Evolutionary conservation across 2,888 invertebrate genomes (phyloP).

Genomic region (Nezara viridula): DNA sequence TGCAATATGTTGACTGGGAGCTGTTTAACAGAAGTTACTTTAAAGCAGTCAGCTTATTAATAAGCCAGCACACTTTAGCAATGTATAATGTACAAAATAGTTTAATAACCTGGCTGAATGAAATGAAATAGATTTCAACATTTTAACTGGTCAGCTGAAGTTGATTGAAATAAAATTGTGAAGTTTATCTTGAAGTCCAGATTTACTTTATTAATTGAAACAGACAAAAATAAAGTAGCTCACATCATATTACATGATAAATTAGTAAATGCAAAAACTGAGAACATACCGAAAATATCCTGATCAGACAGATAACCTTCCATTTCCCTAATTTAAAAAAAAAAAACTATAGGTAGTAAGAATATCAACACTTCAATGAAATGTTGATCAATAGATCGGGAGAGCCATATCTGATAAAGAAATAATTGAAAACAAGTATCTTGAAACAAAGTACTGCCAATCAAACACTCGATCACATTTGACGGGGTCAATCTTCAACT

Average conservation of each 20-base stretch:
- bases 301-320: constrained; percentile 20
- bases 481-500: background rate
- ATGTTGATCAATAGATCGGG: background rate
- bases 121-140: too few relatives aligned
- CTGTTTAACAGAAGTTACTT: too few relatives aligned
- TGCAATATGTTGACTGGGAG: too few relatives aligned
- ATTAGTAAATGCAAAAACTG: background rate
- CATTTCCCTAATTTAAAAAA: background rate
- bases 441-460: background rate
- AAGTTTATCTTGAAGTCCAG: background rate
- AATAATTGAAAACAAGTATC: background rate
- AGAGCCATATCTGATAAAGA: background rate
- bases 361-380: background rate
- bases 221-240: background rate
- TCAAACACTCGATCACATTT: background rate
- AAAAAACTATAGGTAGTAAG: background rate
- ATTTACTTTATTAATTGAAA: background rate
- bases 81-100: too few relatives aligned
- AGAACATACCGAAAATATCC: constrained; percentile 33
- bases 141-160: too few relatives aligned
- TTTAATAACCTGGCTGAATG: too few relatives aligned
- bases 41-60: too few relatives aligned
- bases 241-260: background rate
- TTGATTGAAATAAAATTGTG: background rate
- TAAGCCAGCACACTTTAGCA: too few relatives aligned